Evolutionary conservation across 2,888 invertebrate genomes (phyloP).

Genomic region (Beris chalybata): DNA sequence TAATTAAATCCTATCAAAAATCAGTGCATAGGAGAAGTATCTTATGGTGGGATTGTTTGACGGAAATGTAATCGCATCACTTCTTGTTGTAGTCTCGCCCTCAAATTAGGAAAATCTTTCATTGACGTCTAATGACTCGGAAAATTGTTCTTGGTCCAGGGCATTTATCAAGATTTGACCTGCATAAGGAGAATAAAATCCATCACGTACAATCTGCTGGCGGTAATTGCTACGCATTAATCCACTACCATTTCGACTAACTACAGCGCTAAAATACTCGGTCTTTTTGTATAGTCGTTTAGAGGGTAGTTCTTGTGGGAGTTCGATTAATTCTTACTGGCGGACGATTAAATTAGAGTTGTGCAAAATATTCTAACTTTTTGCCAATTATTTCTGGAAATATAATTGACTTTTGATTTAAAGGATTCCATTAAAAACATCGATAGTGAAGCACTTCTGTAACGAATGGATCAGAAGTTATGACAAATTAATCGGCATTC

Average conservation of each 20-base stretch:
- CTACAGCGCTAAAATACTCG: not conserved
- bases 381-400: not conserved
- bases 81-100: not conserved
- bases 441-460: no score
- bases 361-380: not conserved
- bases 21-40: not conserved
- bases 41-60: not conserved
- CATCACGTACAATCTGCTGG: slow-evolving; percentile 23
- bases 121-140: slow-evolving; percentile 20
- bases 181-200: slow-evolving; percentile 18
- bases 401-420: not conserved
- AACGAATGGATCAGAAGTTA: no score
- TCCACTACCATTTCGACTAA: slow-evolving; percentile 11
- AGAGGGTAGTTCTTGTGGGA: no score
- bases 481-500: no score
- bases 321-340: no score
- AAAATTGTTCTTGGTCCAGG: slow-evolving; percentile 12
- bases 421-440: no score
- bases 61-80: not conserved
- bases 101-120: slow-evolving; percentile 11
- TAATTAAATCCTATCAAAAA: slow-evolving; percentile 23
- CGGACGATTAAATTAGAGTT: not conserved
- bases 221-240: slow-evolving; percentile 27
- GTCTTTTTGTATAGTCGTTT: not conserved
- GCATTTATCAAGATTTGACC: slow-evolving; percentile 17